Base-by-base conservation (phyloP, 2,888 invertebrate genomes). In the Cheilosia vulpina region DNA sequence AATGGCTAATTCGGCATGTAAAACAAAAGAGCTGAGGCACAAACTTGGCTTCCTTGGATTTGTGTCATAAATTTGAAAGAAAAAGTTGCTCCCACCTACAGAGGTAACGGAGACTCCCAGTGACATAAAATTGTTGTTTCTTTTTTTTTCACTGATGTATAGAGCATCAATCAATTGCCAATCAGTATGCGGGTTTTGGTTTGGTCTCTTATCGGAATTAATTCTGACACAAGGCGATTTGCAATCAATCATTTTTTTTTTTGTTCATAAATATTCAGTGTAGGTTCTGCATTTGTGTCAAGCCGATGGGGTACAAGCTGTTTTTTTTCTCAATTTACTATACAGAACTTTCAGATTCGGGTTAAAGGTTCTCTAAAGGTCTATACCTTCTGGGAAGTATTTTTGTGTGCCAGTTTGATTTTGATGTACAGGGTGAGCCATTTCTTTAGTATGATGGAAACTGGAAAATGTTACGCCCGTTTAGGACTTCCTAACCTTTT, bases 41-140 rank as follows among this genome's bases (percentile, higher is more conserved):
- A 50, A 72, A 72, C 63, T 60, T 11, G 50, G 53, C 65, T 76
- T 62, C 11, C 13, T 55, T 66, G 38, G 55, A 82, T 82, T 66
- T 77, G 27, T 72, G 52, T 31, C 60, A 62, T 72, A 68, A 78
- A 66, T 72, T 77, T 38, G 15, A 66, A 58, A 60, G 31, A 68
- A 63, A 65, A 79, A 72, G 50, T 72, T 65, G 43, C 63, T 38
- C 13, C 58, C 60, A n/a, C 60, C 53, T 45, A 55, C 72, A 53
- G 47, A 52, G 21, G 60, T 27, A 68, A 43, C 27, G 19, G 24
- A 9, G 17, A 38, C 11, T 38, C 41, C 13, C 19, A 45, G 52
- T 72, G 72, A 65, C 43, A 69, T 69, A 38, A 47, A 17, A 77
- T 31, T 21, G 9, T 9, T 31, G 9, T 9, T 31, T 31, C 9